Evolutionary conservation across 2,797 vertebrate species (phyloP), one percentile per base, ranked within the genome.

Genomic region (Phoxinus dragarum): DNA sequence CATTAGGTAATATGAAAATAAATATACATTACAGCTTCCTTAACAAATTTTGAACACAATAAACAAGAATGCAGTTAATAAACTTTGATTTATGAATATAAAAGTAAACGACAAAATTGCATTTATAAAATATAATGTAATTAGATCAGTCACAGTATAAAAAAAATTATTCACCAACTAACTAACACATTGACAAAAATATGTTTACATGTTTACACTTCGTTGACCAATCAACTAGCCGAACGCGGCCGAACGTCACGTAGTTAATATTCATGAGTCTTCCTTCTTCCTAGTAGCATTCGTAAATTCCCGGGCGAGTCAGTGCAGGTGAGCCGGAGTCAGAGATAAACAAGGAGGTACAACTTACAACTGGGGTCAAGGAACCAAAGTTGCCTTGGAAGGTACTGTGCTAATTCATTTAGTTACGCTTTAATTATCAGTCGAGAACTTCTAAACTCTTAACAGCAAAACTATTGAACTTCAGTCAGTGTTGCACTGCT

Each of bases 241-340:
- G 40, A 66, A 79, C 40, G 80, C 61, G 27, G 27, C 27, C 27
- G 27, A 36, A 72, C 17, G 7, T 1, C 0, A 19, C 0, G 5
- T 76, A 1, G 19, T 83, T 47, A 83, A 54, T 84, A 42, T 83
- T 75, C 71, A 83, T 75, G 23, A 75, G 31, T 31, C 21, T 38
- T 14, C 12, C 42, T 52, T 47, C 54, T 23, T 16, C 23, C 8
- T 27, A 21, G 3, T 16, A 56, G 27, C 11, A 0, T 82, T 66
- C 0, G n/a, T 16, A 47, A 21, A 38, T 0, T 16, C 5, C 9
- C 34, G 10, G 31, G 4, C 36, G 9, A 44, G 40, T 10, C 11
- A 8, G 27, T 7, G 8, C 72, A 84, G 72, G 82, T 84, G 47
- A 49, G 14, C 16, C 14, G 14, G 61, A 83, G 34, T 31, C 40